phyloP scores from a whole-genome alignment of 2,888 invertebrate genomes.

The Eristalis tenax region DNA sequence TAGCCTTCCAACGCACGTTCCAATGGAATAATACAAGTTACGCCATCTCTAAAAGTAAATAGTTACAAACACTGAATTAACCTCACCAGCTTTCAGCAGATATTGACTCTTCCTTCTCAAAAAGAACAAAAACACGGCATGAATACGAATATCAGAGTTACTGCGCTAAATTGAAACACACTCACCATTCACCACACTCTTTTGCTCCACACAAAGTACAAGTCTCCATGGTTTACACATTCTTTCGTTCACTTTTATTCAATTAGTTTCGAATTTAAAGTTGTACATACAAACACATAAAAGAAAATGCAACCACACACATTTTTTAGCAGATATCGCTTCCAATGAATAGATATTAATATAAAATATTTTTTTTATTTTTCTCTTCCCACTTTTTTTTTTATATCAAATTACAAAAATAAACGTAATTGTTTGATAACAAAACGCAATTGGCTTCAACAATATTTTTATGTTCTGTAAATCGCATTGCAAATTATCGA shows the following conservation, averaged over 20 bases:
- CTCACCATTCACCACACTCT: constrained; percentile 16
- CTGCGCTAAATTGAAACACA: constrained; percentile 1
- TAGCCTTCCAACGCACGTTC: too few species aligned
- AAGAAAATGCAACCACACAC: constrained; percentile 6
- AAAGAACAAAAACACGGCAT: neutral
- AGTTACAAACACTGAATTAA: too few species aligned
- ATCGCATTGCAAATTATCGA: neutral
- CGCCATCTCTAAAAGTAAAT: too few species aligned
- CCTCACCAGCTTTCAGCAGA: neutral
- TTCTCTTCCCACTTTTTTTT: constrained; percentile 67
- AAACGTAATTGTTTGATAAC: constrained; percentile 48
- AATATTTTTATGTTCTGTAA: constrained; percentile 19
- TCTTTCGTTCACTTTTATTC: neutral
- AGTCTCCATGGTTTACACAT: neutral
- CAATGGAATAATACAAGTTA: too few species aligned
- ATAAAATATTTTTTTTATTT: constrained; percentile 64
- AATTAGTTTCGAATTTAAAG: constrained; percentile 67
- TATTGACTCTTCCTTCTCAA: constrained; percentile 10
- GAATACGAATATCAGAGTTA: neutral
- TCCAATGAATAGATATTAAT: constrained; percentile 62
- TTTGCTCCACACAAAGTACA: neutral
- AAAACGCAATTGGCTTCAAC: constrained; percentile 51
- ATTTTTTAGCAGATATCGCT: constrained; percentile 49
- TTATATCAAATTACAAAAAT: constrained; percentile 26
- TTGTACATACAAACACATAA: constrained; percentile 72